phyloP scores from a whole-genome alignment of 2,113 vertebrate species.

The Potamarius usumacintae region DNA sequence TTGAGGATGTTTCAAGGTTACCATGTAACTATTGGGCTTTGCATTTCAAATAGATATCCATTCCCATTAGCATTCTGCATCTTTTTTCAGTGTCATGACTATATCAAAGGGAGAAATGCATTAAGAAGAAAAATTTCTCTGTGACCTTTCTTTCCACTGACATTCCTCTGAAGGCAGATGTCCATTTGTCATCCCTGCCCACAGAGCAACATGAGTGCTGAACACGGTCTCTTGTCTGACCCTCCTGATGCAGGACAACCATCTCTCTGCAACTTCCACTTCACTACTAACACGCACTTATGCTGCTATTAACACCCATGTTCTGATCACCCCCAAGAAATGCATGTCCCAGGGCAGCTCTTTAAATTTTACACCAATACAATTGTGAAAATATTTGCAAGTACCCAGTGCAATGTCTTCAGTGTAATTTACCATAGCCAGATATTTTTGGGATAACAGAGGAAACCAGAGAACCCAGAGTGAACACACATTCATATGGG shows the following conservation, averaged over 20 bases:
- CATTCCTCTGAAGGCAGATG: slow-evolving; percentile 31
- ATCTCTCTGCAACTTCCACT: slow-evolving; percentile 25
- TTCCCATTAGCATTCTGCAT: slow-evolving; percentile 21
- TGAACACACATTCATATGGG: neutral
- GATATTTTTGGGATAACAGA: neutral
- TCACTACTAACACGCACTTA: neutral
- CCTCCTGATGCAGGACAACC: slow-evolving; percentile 38
- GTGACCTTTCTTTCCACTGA: slow-evolving; percentile 28
- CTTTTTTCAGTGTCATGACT: slow-evolving; percentile 17
- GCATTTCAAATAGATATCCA: slow-evolving; percentile 14
- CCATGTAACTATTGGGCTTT: slow-evolving; percentile 1
- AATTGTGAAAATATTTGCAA: neutral
- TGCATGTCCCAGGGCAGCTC: neutral
- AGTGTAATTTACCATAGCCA: neutral
- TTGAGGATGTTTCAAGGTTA: slow-evolving; percentile 35
- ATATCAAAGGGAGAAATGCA: slow-evolving; percentile 25
- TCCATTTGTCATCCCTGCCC: slow-evolving; percentile 45
- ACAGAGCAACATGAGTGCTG: slow-evolving; percentile 43
- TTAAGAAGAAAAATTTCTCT: slow-evolving; percentile 21
- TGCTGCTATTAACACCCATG: neutral
- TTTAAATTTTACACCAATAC: neutral
- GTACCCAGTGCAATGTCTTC: too few relatives aligned
- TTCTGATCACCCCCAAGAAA: neutral
- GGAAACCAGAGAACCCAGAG: neutral
- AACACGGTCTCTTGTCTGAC: slow-evolving; percentile 9